These are phyloP conservation scores for Ciona savignyi DNA, from an alignment of 23 tunicate genomes.

Conservation along the genomic window DNA sequence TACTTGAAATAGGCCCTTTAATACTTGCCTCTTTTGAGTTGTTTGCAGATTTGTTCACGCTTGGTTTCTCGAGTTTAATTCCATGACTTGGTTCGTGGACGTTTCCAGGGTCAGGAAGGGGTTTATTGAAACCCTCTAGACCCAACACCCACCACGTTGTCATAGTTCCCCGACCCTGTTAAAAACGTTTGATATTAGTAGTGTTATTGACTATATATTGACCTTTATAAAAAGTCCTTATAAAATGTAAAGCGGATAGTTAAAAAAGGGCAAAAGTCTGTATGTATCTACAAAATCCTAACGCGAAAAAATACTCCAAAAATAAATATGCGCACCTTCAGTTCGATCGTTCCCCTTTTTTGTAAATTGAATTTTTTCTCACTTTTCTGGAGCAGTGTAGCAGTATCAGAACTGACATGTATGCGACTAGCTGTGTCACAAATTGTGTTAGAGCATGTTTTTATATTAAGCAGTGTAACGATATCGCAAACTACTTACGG, in stretches of 20 bases:
- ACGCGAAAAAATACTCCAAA: neutral
- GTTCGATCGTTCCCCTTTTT: constrained; percentile 81
- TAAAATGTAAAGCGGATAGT: neutral
- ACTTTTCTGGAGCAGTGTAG: constrained; percentile 37
- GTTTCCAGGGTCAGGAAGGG: constrained; percentile 59
- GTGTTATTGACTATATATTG: neutral
- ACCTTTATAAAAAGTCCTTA: neutral
- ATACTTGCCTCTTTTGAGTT: constrained; percentile 17
- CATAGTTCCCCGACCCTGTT: constrained; percentile 80
- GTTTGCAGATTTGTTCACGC: constrained; percentile 23
- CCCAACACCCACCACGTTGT: constrained; percentile 81
- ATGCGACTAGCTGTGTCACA: constrained; percentile 67
- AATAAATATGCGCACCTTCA: constrained; percentile 35
- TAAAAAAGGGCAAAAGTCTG: neutral
- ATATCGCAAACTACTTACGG: constrained; percentile 45
- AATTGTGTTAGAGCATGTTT: neutral
- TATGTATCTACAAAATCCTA: neutral
- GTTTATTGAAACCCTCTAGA: constrained; percentile 63
- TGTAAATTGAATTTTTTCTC: constrained; percentile 45
- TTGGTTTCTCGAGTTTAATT: constrained; percentile 13
- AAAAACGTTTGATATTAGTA: neutral
- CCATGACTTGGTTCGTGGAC: constrained; percentile 57
- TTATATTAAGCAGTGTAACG: too few species aligned
- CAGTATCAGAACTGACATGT: constrained; percentile 53
- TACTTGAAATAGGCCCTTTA: too few species aligned